Evolutionary conservation across 1,140 invertebrate species (phyloP), one percentile per base, ranked within the genome.

Genomic region (Drosophila nigrodunni): DNA sequence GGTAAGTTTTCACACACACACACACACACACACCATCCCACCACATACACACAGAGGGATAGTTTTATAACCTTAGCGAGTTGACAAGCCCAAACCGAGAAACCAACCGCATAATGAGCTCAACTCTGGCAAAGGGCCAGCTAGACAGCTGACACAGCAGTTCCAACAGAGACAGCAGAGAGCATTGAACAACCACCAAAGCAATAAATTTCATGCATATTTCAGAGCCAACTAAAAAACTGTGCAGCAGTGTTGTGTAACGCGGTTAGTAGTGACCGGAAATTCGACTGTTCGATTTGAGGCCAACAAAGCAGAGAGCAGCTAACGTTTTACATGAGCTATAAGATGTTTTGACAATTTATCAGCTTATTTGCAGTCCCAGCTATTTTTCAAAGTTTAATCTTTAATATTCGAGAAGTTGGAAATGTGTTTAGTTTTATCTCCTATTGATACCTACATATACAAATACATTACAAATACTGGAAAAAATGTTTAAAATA

Each of bases 91-190:
- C 34, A 25, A 55, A 50, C 50, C 54, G 43, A 50, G 62, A 52
- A 72, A 35, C 76, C 58, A 73, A 80, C 58, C 73, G 75, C 82
- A 85, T 85, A 86, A 85, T 81, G 78, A 85, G 75, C 78, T 68
- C 21, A 60, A 44, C 44, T 8, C 68, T 86, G 82, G 82, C 75
- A 78, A 67, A 49, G 39, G 68, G 78, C 82, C 82, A 87, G 73
- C 68, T 52, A 35, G 30, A 11, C 13, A 30, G 25, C 30, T 52
- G 34, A 30, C 4, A 30, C 25, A 30, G 25, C 25, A 30, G 25
- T 30, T 30, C 3, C 25, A 3, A 2, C 25, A 4, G 25, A 30
- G 25, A 21, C 25, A 30, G 43, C 41, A 46, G 25, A 9, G 47
- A 60, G 46, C 25, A 30, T 46, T 60, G 11, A 54, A 11, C 50